These are phyloP conservation scores for Jacana jacana DNA, from an alignment of 2,113 vertebrate species.

Conservation along the genomic window DNA sequence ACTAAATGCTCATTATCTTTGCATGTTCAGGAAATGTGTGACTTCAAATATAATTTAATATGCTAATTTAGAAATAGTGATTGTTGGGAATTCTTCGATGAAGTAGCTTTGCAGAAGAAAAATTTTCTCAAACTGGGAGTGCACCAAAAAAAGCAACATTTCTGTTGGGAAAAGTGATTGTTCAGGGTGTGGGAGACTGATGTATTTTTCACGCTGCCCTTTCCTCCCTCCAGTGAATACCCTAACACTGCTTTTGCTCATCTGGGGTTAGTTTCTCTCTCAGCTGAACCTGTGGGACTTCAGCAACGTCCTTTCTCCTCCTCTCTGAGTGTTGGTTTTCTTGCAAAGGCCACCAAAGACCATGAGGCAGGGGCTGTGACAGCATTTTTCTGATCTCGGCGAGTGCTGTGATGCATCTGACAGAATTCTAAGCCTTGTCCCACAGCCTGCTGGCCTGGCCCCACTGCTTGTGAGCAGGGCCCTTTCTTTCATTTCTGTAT, in stretches of 20 bases:
- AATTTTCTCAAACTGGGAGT: not conserved
- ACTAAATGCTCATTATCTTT: not conserved
- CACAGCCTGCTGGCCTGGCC: not conserved
- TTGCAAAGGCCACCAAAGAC: not conserved
- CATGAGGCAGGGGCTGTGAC: not conserved
- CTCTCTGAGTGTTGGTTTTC: not conserved
- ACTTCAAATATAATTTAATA: not conserved
- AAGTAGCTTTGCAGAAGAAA: not conserved
- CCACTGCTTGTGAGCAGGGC: not conserved
- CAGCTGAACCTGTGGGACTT: not conserved
- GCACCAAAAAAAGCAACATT: not conserved
- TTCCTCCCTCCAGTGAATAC: not conserved
- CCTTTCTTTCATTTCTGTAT: not conserved
- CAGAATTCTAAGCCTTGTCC: not conserved
- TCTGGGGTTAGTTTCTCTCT: not conserved
- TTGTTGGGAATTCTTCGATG: not conserved
- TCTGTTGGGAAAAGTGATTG: not conserved
- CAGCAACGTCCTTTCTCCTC: not conserved
- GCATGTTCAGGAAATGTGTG: not conserved
- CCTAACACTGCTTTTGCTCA: not conserved
- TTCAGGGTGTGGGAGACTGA: not conserved
- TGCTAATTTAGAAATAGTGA: not conserved
- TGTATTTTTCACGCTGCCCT: not conserved
- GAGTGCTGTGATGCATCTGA: not conserved
- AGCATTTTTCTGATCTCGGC: not conserved